A percentile compares a stretch with the other conserved stretches of the same genome.
These are phyloP conservation scores for Poeciliopsis gracilis DNA, from an alignment of 2,797 vertebrate genomes.

Conservation along the genomic window DNA sequence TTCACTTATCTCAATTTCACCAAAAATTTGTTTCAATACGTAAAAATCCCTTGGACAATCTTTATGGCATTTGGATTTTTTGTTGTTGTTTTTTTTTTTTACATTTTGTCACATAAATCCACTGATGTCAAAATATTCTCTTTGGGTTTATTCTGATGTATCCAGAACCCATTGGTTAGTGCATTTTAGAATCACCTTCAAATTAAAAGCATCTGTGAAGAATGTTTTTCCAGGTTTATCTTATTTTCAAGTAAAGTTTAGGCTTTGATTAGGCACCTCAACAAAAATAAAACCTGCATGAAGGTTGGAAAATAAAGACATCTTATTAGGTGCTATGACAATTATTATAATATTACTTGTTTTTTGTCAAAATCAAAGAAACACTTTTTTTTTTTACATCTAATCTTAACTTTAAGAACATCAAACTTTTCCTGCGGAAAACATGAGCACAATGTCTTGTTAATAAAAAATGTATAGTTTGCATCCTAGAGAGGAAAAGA, in stretches of 20 bases:
- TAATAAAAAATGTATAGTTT: not conserved
- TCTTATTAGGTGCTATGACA: not conserved
- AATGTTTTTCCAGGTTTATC: not conserved
- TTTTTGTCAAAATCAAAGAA: not conserved
- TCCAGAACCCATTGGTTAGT: not conserved
- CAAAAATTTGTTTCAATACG: constrained; percentile 1
- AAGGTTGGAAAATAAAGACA: not conserved
- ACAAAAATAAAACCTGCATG: not conserved
- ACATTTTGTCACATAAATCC: not conserved
- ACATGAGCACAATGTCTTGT: not conserved
- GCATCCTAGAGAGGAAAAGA: no score
- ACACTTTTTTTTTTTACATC: not conserved
- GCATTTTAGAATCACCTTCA: not conserved
- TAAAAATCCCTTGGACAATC: not conserved
- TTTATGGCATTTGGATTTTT: not conserved
- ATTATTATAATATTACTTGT: not conserved
- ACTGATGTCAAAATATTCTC: not conserved
- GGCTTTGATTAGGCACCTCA: not conserved
- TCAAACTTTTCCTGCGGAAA: not conserved
- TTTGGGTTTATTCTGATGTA: not conserved
- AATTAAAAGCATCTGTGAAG: not conserved
- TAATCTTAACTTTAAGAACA: not conserved
- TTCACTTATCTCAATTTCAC: not conserved
- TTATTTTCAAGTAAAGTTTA: not conserved
- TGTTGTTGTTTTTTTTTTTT: not conserved